Conservation (phyloP, 1,140 invertebrate genomes). For the Diabrotica undecimpunctata region DNA sequence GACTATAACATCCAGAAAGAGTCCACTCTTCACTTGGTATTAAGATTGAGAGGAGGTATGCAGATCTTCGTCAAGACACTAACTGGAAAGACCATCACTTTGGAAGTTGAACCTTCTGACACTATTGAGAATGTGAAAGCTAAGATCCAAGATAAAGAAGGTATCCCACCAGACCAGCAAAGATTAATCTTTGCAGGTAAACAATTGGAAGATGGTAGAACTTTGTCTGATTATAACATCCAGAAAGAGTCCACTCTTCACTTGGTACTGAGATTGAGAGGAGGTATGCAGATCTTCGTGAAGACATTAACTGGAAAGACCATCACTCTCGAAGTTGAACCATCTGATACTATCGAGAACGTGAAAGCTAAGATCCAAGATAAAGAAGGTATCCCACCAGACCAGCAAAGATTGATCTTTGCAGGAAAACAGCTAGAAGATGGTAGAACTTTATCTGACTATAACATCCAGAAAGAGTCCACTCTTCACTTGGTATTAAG, state of each 20-base stretch:
- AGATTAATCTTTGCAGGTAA: conserved; percentile 62
- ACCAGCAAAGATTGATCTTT: conserved; percentile 19
- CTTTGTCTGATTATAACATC: conserved; percentile 65
- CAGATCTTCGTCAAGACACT: conserved; percentile 66
- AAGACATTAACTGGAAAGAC: conserved; percentile 21
- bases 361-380: conserved; percentile 64
- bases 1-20: conserved; percentile 56
- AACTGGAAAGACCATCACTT: conserved; percentile 71
- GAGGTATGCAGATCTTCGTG: conserved; percentile 64
- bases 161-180: conserved; percentile 63
- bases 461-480: conserved; percentile 22
- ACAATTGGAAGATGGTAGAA: conserved; percentile 64
- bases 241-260: conserved; percentile 71
- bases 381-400: conserved; percentile 42
- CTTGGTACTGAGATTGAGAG: conserved; percentile 65
- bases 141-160: conserved; percentile 71
- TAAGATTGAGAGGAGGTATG: conserved; percentile 65
- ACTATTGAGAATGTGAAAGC: conserved; percentile 75
- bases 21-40: conserved; percentile 69
- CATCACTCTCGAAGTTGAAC: conserved; percentile 16
- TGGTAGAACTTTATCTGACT: conserved; percentile 18
- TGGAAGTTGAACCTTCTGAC: conserved; percentile 71
- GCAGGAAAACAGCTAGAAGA: conserved; percentile 24
- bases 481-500: conserved; percentile 16
- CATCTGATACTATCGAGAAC: conserved; percentile 60